phyloP scores from a whole-genome alignment of 2,888 invertebrate genomes.

The Hirtodrosophila trivittata region DNA sequence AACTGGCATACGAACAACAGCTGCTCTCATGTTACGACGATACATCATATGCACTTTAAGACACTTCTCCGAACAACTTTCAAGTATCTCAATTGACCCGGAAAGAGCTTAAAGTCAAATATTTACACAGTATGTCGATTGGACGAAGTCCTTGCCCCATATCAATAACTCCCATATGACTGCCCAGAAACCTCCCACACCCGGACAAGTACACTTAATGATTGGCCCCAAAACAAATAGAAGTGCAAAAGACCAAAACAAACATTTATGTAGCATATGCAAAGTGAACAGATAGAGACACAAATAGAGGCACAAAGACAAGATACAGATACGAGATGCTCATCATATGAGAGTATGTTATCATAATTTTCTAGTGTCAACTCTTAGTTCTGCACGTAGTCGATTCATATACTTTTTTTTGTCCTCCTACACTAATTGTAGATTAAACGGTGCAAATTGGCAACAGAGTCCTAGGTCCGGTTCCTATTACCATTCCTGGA shows the following conservation, averaged over 20 bases:
- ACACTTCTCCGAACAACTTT: conserved; percentile 27
- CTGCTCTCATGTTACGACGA: conserved; percentile 15
- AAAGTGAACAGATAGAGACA: conserved; percentile 30
- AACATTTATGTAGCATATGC: conserved; percentile 41
- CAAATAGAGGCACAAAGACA: neutral
- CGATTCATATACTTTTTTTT: conserved; percentile 3
- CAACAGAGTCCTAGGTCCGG: neutral
- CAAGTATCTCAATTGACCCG: conserved; percentile 55
- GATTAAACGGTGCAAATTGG: conserved; percentile 62
- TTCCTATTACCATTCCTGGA: conserved; percentile 7
- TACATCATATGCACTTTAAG: conserved; percentile 40
- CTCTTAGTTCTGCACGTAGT: conserved; percentile 4
- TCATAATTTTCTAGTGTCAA: conserved; percentile 24
- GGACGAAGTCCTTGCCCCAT: conserved; percentile 6
- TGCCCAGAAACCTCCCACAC: neutral
- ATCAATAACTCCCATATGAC: conserved; percentile 20
- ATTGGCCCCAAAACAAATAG: conserved; percentile 53
- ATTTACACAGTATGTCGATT: conserved; percentile 39
- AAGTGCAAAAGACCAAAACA: conserved; percentile 38
- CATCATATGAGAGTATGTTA: conserved; percentile 1
- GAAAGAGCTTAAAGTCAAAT: conserved; percentile 51
- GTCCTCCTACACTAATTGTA: conserved; percentile 51
- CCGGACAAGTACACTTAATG: conserved; percentile 44
- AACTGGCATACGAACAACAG: conserved; percentile 9
- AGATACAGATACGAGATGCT: neutral